phyloP scores from a whole-genome alignment of 2,113 vertebrate genomes.

The Sterrhoptilus dennistouni region DNA sequence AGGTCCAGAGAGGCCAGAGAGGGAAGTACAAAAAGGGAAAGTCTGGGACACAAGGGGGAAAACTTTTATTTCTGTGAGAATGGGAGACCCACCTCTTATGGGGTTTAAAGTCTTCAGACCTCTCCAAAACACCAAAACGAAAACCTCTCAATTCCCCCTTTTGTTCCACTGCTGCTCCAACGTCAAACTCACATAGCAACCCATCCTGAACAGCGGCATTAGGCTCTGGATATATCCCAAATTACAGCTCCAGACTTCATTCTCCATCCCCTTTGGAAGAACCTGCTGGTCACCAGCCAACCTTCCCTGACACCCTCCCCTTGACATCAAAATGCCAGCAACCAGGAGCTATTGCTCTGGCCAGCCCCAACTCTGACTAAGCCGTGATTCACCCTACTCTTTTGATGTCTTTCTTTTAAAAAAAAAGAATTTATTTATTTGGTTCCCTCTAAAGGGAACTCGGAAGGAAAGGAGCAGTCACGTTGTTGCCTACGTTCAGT shows the following conservation, averaged over 20 bases:
- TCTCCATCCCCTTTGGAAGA: background rate
- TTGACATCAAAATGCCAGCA: background rate
- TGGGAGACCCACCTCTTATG: rapidly evolving
- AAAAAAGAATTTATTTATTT: background rate
- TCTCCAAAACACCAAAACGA: background rate
- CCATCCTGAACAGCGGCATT: background rate
- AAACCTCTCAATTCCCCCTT: background rate
- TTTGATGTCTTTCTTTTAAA: background rate
- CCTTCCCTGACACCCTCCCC: background rate
- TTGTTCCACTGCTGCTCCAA: background rate
- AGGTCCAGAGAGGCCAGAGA: background rate
- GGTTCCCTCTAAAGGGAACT: background rate
- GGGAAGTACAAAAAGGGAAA: background rate
- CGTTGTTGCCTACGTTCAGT: background rate
- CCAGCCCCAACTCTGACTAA: constrained; percentile 24
- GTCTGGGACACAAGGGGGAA: background rate
- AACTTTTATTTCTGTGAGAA: rapidly evolving
- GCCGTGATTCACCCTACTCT: background rate
- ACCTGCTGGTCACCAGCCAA: background rate
- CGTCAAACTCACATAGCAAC: background rate
- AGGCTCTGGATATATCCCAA: background rate
- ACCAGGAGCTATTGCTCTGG: background rate
- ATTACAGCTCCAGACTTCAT: background rate
- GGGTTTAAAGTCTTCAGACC: background rate
- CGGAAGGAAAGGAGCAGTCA: background rate